A percentile compares a stretch with the other conserved stretches of the same genome.
phyloP scores from a whole-genome alignment of 2,113 vertebrate species.

The Saccopteryx leptura region DNA sequence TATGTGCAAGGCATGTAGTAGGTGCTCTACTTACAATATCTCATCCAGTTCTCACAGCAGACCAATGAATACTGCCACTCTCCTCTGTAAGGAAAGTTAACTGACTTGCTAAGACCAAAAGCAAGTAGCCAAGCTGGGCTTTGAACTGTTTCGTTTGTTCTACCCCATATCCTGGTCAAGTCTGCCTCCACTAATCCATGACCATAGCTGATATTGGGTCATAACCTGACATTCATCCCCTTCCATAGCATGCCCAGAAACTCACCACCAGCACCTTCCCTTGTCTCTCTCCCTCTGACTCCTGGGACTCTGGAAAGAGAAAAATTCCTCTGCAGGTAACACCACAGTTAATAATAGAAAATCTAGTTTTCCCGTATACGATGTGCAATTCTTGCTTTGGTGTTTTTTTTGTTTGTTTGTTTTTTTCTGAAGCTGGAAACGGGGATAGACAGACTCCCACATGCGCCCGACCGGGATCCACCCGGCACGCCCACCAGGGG shows the following conservation, averaged over 20 bases:
- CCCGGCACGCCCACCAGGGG: no score
- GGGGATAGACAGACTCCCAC: no score
- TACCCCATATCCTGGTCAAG: background rate
- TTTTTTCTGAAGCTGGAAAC: no score
- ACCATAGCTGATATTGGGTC: background rate
- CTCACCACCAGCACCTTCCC: background rate
- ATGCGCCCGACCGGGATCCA: no score
- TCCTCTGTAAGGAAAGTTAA: background rate
- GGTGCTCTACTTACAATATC: background rate
- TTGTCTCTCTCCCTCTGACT: background rate
- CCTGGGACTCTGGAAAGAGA: background rate
- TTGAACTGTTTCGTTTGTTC: background rate
- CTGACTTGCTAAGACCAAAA: background rate
- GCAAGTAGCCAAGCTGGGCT: background rate
- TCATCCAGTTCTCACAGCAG: background rate
- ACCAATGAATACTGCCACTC: background rate
- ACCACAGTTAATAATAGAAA: background rate
- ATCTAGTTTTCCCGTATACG: background rate
- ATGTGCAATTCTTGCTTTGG: background rate
- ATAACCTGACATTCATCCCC: background rate
- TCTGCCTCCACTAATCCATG: background rate
- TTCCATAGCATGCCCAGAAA: background rate
- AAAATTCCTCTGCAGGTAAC: background rate
- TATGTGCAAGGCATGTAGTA: background rate
- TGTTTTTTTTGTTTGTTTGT: no score